Evolutionary conservation across 2,113 vertebrate genomes (phyloP).

Genomic region (Passer domesticus): DNA sequence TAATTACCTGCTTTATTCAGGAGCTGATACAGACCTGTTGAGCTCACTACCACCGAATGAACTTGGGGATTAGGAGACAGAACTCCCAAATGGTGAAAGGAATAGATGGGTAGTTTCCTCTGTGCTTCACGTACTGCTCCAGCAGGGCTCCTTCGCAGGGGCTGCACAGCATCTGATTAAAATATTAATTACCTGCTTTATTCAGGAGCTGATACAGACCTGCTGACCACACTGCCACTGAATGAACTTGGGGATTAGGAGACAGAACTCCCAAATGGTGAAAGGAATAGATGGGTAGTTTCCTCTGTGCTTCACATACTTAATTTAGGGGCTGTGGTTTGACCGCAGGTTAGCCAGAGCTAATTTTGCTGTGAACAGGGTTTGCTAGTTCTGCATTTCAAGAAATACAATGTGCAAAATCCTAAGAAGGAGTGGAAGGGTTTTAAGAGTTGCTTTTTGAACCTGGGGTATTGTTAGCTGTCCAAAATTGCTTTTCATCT

Average conservation of each 20-base stretch:
- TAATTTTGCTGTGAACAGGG: not conserved
- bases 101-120: not conserved
- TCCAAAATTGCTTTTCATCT: not conserved
- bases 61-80: not conserved
- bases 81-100: not conserved
- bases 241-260: not conserved
- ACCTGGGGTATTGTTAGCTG: not conserved
- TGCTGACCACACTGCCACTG: no score
- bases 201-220: not conserved
- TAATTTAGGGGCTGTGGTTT: not conserved
- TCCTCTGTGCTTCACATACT: not conserved
- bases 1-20: not conserved
- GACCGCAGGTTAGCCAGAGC: not conserved
- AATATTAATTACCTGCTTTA: not conserved
- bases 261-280: not conserved
- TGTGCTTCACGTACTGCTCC: no score
- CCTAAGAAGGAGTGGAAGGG: not conserved
- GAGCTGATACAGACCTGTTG: not conserved
- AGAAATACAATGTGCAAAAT: not conserved
- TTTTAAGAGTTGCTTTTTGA: not conserved
- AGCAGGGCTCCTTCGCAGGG: rapidly evolving
- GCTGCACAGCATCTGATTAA: not conserved
- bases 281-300: not conserved
- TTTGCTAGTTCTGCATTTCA: not conserved
- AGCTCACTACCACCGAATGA: not conserved